Percentiles rank a stretch among this genome's conserved stretches.
These are phyloP conservation scores for Echinops telfairi DNA, from an alignment of 2,113 vertebrate genomes.

Conservation along the genomic window DNA sequence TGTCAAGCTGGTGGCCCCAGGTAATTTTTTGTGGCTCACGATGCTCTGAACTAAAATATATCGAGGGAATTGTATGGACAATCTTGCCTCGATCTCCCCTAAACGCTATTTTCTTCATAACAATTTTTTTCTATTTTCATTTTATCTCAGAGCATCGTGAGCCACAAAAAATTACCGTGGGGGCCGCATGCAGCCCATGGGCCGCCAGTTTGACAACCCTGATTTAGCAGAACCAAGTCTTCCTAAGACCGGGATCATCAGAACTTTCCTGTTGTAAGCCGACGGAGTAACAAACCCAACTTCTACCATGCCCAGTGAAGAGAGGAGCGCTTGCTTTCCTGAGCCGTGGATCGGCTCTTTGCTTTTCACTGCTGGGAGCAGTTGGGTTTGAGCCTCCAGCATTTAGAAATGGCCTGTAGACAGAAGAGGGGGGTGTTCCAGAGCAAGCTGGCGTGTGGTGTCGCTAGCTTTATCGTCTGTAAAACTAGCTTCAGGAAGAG, in stretches of 20 bases:
- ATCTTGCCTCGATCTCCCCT: too few relatives aligned
- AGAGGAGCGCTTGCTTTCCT: neutral
- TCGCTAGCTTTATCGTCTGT: neutral
- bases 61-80: too few relatives aligned
- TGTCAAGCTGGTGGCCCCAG: too few relatives aligned
- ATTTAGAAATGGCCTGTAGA: fast-evolving
- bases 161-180: too few relatives aligned
- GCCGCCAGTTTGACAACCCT: too few relatives aligned
- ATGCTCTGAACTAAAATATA: too few relatives aligned
- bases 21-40: too few relatives aligned
- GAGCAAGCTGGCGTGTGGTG: neutral
- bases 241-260: neutral
- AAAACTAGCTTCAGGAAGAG: neutral
- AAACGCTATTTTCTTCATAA: too few relatives aligned
- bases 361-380: neutral
- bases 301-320: neutral
- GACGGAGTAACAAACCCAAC: neutral
- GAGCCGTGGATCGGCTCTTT: neutral
- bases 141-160: too few relatives aligned
- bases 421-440: neutral
- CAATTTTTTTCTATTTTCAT: too few relatives aligned
- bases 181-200: too few relatives aligned
- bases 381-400: neutral
- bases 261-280: neutral
- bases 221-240: too few relatives aligned